Conservation (phyloP, 2,888 invertebrate genomes). For the Heliconius ismenius region DNA sequence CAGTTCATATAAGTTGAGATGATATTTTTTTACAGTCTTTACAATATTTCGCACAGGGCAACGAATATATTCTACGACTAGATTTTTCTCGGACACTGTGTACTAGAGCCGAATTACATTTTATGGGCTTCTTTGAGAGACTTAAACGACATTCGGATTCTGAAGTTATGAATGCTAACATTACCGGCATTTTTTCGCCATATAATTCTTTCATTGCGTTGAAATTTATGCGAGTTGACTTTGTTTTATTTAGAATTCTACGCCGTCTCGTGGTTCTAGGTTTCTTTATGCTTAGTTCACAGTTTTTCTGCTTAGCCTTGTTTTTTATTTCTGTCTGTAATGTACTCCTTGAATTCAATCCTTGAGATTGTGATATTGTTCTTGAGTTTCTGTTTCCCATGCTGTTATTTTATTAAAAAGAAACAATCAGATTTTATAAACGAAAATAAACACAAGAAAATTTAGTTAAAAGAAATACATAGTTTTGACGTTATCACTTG, state of each 20-base stretch:
- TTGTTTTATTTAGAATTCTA: conserved; percentile 41
- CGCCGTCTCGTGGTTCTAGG: conserved; percentile 42
- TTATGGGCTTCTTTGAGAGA: conserved; percentile 38
- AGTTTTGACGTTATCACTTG: conserved; percentile 32
- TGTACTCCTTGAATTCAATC: conserved; percentile 31
- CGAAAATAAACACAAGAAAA: conserved; percentile 13
- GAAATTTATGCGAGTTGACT: conserved; percentile 42
- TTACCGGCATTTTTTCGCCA: conserved; percentile 47
- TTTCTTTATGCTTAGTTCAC: conserved; percentile 25
- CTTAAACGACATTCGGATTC: conserved; percentile 42
- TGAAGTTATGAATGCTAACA: conserved; percentile 49
- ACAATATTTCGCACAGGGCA: conserved; percentile 54
- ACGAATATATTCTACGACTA: conserved; percentile 46
- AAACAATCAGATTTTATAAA: neutral
- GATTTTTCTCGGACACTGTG: conserved; percentile 43
- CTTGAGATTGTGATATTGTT: conserved; percentile 39
- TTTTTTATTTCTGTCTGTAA: conserved; percentile 17
- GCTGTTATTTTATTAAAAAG: conserved; percentile 5
- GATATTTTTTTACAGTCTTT: conserved; percentile 48
- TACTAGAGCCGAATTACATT: conserved; percentile 44
- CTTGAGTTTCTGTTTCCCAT: conserved; percentile 51
- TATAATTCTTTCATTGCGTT: conserved; percentile 44
- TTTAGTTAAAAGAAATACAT: conserved; percentile 30
- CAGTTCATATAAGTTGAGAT: conserved; percentile 22
- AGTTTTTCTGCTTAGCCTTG: conserved; percentile 19